Percentiles rank a stretch among this genome's conserved stretches.
These are phyloP conservation scores for Popillia japonica DNA, from an alignment of 1,140 invertebrate genomes.

Conservation along the genomic window DNA sequence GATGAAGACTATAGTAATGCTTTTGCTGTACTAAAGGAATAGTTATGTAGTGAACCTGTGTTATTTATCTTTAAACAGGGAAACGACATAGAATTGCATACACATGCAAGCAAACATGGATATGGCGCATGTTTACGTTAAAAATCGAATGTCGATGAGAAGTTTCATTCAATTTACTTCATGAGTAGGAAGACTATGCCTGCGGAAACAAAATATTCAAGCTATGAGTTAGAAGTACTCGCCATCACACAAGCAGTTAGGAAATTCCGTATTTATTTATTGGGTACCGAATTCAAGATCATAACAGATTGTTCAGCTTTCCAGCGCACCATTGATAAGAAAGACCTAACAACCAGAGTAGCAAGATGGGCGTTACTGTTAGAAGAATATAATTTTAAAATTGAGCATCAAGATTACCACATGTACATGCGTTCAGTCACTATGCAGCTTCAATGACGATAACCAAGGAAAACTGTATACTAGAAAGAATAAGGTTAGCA, in stretches of 20 bases:
- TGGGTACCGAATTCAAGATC: slow-evolving; percentile 62
- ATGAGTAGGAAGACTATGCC: slow-evolving; percentile 40
- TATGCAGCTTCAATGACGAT: slow-evolving; percentile 51
- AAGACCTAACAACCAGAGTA: slow-evolving; percentile 52
- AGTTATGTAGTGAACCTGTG: not conserved
- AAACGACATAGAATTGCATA: not conserved
- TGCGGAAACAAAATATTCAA: slow-evolving; percentile 55
- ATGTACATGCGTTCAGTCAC: slow-evolving; percentile 61
- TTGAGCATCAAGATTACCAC: slow-evolving; percentile 57
- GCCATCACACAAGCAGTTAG: slow-evolving; percentile 63
- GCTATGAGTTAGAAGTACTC: slow-evolving; percentile 63
- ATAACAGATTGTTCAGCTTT: slow-evolving; percentile 60
- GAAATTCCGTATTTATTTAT: slow-evolving; percentile 64
- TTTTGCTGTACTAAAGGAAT: slow-evolving; percentile 33
- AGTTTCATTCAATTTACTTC: slow-evolving; percentile 60
- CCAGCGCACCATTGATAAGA: slow-evolving; percentile 50
- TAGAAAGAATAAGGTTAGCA: slow-evolving; percentile 22
- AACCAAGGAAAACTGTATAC: not conserved
- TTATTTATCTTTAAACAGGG: slow-evolving; percentile 8
- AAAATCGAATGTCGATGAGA: not conserved
- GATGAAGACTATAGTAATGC: slow-evolving; percentile 32
- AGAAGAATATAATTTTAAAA: slow-evolving; percentile 55
- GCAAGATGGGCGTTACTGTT: slow-evolving; percentile 55
- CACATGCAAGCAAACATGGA: not conserved
- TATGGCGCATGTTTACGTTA: slow-evolving; percentile 1